Evolutionary conservation across 2,888 invertebrate genomes (phyloP), one percentile per base, ranked within the genome.

Genomic region (Aphidius colemani): DNA sequence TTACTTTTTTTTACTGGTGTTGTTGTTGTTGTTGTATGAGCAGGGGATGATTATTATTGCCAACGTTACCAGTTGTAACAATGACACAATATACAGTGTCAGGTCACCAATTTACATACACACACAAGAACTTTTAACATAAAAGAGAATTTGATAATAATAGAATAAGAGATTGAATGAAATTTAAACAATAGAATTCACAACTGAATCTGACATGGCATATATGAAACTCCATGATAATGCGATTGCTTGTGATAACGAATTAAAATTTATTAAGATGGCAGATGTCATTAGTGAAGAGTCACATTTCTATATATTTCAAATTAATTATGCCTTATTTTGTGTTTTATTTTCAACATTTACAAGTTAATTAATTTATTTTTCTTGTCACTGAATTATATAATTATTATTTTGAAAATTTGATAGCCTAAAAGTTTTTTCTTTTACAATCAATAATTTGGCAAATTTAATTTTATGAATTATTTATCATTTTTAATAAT

Each of bases 181-280:
- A 44, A 45, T 40, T 18, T 10, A 13, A 46, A 57, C 39, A 55
- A 40, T 30, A 53, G 44, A 39, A 45, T 49, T 9, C 69, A 68
- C 63, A 68, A 66, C 67, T 66, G 71, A 69, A 69, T 73, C 69
- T 71, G 69, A 70, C 72, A 63, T 70, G 65, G 68, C 64, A 65
- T 68, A 30, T 30, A 64, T 70, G 71, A 70, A 74, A 72, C 70
- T 30, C 69, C 68, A 67, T 71, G 70, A 69, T 70, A 74, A 72
- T 66, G 73, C 68, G 72, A 73, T 74, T 71, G 72, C 70, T 67
- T 64, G 70, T 46, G 66, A 72, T 60, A 62, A 69, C 58, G 62
- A 55, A 67, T 67, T 57, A 51, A 67, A 69, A 64, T 13, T 59
- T 46, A 63, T 66, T 66, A 61, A 67, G 67, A 69, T 69, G 69